Conservation (phyloP, 2,113 vertebrate genomes). For the Cynocephalus volans region DNA sequence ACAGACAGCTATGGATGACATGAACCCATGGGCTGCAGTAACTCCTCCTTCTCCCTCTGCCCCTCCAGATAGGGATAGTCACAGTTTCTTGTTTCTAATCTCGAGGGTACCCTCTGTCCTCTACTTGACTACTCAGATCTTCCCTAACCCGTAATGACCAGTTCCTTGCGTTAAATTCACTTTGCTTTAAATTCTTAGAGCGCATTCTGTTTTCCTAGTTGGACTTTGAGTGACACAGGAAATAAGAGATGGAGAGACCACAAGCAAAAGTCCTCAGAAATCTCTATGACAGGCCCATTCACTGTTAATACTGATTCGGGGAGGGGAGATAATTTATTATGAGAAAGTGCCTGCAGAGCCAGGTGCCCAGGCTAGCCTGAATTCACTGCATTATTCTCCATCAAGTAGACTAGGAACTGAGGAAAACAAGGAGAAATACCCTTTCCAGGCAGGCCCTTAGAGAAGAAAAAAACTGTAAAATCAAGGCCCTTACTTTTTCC, state of each 20-base stretch:
- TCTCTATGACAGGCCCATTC: neutral
- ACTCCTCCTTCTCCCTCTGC: neutral
- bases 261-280: neutral
- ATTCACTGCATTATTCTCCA: neutral
- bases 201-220: neutral
- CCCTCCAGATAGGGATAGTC: neutral
- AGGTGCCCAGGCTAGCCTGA: neutral
- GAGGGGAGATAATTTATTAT: neutral
- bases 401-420: neutral
- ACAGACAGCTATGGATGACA: neutral
- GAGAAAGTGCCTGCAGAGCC: neutral
- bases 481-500: neutral
- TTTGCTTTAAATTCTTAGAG: slow-evolving; percentile 1
- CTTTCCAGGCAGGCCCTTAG: neutral
- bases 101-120: neutral
- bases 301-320: neutral
- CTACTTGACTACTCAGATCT: neutral
- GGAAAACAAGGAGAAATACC: neutral
- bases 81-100: neutral
- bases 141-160: neutral
- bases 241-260: neutral
- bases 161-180: neutral
- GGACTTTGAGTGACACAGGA: neutral
- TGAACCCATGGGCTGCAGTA: neutral
- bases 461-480: neutral